Base-by-base conservation (phyloP, 2,888 invertebrate species). In the Ditylenchus weischeri region DNA sequence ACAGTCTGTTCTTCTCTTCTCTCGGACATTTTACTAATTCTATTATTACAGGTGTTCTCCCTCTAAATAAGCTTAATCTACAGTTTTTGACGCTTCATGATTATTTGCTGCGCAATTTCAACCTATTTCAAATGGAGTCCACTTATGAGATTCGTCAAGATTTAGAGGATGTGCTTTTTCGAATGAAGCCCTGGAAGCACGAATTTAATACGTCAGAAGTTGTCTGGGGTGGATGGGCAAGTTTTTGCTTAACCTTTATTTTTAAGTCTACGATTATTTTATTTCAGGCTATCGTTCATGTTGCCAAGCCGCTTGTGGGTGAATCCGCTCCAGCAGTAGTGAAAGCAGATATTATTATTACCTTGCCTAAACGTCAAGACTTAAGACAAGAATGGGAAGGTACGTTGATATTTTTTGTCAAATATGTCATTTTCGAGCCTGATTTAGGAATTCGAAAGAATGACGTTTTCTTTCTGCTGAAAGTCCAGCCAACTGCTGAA, bases 141-240 rank as follows among this genome's bases (percentile, higher is more conserved):
- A 98, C 98, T 60, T 95, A 93, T 87, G 96, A 98, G 87, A 96
- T 98, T 75, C 88, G 96, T 3, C 95, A 96, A 85, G 96, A 99
- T 81, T 91, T 99, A 69, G 96, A 98, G 86, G 95, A 96, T 86
- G 91, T 93, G 7, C 90, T 98, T 0, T 91, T 91, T 83, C 88
- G 96, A 78, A 87, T 98, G 84, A 90, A 93, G 79, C 98, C 98
- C 63, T 95, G 95, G 92, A 89, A 87, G 49, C 82, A 83, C 68
- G 83, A 83, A 48, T 49, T 29, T 57, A 50, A 69, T 38, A 67
- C 73, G 1, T 69, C 69, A 21, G 70, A 76, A 19, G 77, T 79
- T 0, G 95, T 91, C 79, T 99, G 93, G 85, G 94, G 94, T 18
- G 98, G 98, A 1, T 98, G 98, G 96, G 95, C 96, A 0, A 88